phyloP scores from a whole-genome alignment of 2,888 invertebrate genomes.

The Patella caerulea region DNA sequence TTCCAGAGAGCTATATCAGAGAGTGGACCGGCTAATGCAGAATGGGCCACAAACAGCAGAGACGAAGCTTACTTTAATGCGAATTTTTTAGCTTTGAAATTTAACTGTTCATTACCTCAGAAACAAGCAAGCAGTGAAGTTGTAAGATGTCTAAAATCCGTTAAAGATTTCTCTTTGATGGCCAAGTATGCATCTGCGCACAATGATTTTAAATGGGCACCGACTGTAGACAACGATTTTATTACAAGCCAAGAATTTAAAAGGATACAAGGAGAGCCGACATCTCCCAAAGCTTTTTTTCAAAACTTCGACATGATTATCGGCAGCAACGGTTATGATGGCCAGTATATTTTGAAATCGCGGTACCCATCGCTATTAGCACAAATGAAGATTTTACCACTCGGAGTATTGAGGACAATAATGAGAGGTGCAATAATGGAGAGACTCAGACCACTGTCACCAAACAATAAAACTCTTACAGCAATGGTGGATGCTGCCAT shows the following conservation, averaged over 20 bases:
- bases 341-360: neutral
- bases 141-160: too few relatives aligned
- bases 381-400: neutral
- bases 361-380: neutral
- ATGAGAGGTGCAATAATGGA: neutral
- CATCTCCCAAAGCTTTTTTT: neutral
- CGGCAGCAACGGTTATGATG: neutral
- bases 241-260: too few relatives aligned
- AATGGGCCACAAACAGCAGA: too few relatives aligned
- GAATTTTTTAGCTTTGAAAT: too few relatives aligned
- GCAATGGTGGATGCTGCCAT: neutral
- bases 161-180: too few relatives aligned
- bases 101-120: too few relatives aligned
- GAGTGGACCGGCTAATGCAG: slow-evolving; percentile 41
- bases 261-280: too few relatives aligned
- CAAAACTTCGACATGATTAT: neutral
- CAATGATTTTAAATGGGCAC: too few relatives aligned
- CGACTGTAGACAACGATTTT: too few relatives aligned
- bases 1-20: slow-evolving; percentile 50
- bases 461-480: neutral
- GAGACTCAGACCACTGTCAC: neutral
- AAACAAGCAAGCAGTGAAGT: too few relatives aligned
- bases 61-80: too few relatives aligned
- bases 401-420: neutral
- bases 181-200: too few relatives aligned